Percentiles rank a stretch among this genome's conserved stretches.
Evolutionary conservation across 2,797 vertebrate species (phyloP).

Genomic region (Coendou prehensilis): DNA sequence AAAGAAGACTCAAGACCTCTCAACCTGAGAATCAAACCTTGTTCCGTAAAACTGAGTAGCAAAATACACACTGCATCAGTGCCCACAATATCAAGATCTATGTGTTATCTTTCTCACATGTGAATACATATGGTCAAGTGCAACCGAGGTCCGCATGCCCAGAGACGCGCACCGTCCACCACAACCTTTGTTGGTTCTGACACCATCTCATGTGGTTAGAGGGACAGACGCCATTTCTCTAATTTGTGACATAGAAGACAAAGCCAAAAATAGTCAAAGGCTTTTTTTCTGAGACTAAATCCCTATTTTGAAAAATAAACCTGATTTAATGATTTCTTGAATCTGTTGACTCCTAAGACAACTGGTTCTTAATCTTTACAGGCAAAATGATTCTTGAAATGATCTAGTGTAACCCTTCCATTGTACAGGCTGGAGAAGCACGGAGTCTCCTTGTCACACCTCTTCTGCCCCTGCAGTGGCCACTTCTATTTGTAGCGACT

Average conservation of each 20-base stretch:
- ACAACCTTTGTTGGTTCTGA: neutral
- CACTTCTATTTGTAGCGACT: neutral
- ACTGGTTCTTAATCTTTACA: slow-evolving; percentile 39
- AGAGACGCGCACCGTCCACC: neutral
- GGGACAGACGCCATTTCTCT: neutral
- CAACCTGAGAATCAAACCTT: slow-evolving; percentile 22
- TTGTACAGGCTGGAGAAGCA: neutral
- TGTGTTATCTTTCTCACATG: neutral
- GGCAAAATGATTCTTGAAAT: slow-evolving; percentile 40
- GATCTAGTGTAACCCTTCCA: neutral
- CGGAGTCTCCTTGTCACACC: neutral
- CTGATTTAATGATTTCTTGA: slow-evolving; percentile 27
- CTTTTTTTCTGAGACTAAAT: slow-evolving; percentile 35
- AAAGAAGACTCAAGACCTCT: slow-evolving; percentile 14
- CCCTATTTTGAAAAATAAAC: slow-evolving; percentile 49
- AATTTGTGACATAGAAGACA: slow-evolving; percentile 56
- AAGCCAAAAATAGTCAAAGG: slow-evolving; percentile 34
- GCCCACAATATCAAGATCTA: neutral
- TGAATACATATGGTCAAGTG: neutral
- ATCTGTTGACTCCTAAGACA: slow-evolving; percentile 17
- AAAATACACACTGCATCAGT: neutral
- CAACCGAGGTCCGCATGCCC: neutral
- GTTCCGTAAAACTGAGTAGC: neutral
- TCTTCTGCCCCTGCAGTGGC: neutral
- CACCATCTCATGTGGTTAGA: neutral